Evolutionary conservation across 2,113 vertebrate genomes (phyloP), one percentile per base, ranked within the genome.

Genomic region (Odontesthes bonariensis): DNA sequence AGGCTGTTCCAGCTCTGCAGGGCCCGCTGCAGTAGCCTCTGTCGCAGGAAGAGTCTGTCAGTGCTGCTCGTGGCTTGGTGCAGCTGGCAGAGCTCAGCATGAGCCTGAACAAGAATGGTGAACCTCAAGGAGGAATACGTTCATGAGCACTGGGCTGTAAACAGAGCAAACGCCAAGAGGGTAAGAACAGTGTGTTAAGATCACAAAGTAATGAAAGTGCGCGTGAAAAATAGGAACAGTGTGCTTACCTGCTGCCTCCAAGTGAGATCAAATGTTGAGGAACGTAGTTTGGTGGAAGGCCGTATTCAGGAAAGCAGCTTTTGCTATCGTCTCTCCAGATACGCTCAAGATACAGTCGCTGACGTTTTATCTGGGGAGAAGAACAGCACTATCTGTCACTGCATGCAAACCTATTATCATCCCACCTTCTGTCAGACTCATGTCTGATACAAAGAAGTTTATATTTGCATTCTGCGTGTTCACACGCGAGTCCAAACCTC

Each of bases 181-280:
- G 17, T 12, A 68, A 57, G 6, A 31, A 20, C 2, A 59, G 22
- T 0, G 11, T 0, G 27, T 53, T 31, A n/a, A 54, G 23, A 40
- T 1, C 7, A n/a, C 8, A 19, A 35, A 38, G 27, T 14, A 38
- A 47, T 40, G 0, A 31, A 22, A 13, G 19, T 56, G 9, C 9
- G 22, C 11, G 47, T 11, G 35, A 32, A 44, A 10, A 38, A 38
- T 27, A 22, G 56, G 20, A 1, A 11, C 16, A 9, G 40, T 69
- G 33, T 20, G 89, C 89, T 91, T 78, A 88, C 94, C 69, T 53
- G 64, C 89, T 90, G 81, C 84, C 93, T 83, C 91, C 93, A 61
- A 94, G 72, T 73, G 94, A 95, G 56, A 94, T 88, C 75, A 88
- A 78, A 46, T 95, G 89, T 40, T 94, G 92, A 73, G 91, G 74